Percentiles rank a stretch among this genome's conserved stretches.
Evolutionary conservation across 2,797 vertebrate species (phyloP).

Genomic region (Loris lydekkerianus): DNA sequence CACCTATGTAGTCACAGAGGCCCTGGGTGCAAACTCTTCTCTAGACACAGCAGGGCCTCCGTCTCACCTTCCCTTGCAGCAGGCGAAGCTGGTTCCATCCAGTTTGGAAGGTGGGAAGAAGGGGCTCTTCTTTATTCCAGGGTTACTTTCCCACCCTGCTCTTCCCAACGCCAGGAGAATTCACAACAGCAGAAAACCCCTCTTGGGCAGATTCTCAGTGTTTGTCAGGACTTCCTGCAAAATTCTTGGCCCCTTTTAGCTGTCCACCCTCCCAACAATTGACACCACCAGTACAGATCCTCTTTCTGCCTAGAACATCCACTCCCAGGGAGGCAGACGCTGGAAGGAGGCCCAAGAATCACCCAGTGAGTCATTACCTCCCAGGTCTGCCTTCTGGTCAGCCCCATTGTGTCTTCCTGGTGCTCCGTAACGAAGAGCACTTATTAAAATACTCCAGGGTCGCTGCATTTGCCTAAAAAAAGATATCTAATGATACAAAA

Average conservation of each 20-base stretch:
- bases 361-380: too few species aligned
- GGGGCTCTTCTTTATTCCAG: background rate
- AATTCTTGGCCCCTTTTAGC: background rate
- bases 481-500: background rate
- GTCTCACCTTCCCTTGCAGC: fast-evolving
- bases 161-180: fast-evolving
- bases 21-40: fast-evolving
- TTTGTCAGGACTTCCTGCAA: background rate
- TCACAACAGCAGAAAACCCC: too few species aligned
- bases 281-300: fast-evolving
- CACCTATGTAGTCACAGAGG: fast-evolving
- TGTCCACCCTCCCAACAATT: background rate
- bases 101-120: fast-evolving
- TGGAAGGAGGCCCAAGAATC: fast-evolving
- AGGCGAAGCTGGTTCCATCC: fast-evolving
- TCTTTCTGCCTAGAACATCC: background rate
- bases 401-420: background rate
- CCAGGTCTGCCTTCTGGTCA: fast-evolving
- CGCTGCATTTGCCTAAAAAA: fast-evolving
- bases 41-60: fast-evolving
- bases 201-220: background rate
- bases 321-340: fast-evolving
- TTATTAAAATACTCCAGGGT: background rate
- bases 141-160: fast-evolving
- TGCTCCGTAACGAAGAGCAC: background rate